Base-by-base conservation (phyloP, 2,888 invertebrate species). In the Pseudococcus jackbeardsleyi region DNA sequence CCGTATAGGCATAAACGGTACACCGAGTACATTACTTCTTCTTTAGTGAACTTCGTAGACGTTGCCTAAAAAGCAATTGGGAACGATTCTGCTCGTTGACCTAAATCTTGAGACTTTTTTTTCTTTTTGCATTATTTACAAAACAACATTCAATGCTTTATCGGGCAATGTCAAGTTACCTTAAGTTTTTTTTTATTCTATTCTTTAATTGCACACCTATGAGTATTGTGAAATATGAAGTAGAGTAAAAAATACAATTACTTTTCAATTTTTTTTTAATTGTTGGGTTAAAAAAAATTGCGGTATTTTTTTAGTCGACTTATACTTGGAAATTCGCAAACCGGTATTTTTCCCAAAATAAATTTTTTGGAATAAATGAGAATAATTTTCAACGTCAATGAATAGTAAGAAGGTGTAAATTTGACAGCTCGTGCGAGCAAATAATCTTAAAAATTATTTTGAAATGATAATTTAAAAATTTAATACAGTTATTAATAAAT, bases 151-250 rank as follows among this genome's bases (percentile, higher is more conserved):
- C 26, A 26, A 42, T 17, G 11, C 77, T 77, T 77, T 33, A 77
- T 77, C 77, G 77, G 33, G 77, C 54, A 77, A 77, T 77, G 33
- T 77, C 77, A 77, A 77, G 39, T 77, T 54, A 77, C 42, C 77
- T 77, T 12, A n/a, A 39, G 39, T 77, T 77, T 72, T 33, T 72
- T 33, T 33, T 77, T 54, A 54, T 54, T 54, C 54, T 54, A 42
- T 42, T 54, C 54, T 54, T 5, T 54, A 54, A 54, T 54, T 54
- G 54, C 54, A 54, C 54, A 54, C 54, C 54, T 54, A 50, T 50
- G 50, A 1, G 54, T 54, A 54, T n/a, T 54, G n/a, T 54, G 54
- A 54, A 54, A 54, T 54, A 54, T 12, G 54, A n/a, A 54, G 3
- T 17, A 54, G n/a, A 5, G 15, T 54, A 54, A 54, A 54, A 54